Percentiles rank a stretch among this genome's conserved stretches.
Conservation (phyloP, 2,113 vertebrate genomes). For the Pongo abelii region DNA sequence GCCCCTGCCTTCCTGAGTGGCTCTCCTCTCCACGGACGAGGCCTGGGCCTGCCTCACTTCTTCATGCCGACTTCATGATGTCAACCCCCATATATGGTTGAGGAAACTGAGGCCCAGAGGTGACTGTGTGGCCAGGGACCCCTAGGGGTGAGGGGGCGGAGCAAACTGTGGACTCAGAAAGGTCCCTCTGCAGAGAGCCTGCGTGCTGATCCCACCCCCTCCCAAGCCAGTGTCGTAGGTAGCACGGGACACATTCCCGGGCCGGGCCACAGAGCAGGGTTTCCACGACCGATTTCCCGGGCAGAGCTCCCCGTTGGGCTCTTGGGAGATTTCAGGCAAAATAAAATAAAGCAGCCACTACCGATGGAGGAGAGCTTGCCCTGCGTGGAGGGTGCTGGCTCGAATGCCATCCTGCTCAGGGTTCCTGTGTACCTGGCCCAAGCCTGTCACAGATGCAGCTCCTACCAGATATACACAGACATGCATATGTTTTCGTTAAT, state of each 20-base stretch:
- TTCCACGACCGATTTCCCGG: not conserved
- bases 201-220: not conserved
- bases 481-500: not conserved
- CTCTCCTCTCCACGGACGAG: accelerated
- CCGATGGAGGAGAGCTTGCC: not conserved
- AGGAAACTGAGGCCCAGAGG: not conserved
- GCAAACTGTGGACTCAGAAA: not conserved
- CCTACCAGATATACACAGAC: not conserved
- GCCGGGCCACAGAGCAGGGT: not conserved
- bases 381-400: accelerated
- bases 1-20: accelerated
- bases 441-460: accelerated
- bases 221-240: accelerated
- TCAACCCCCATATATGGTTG: accelerated
- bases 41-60: not conserved
- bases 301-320: accelerated
- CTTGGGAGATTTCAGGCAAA: not conserved
- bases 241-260: accelerated
- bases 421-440: accelerated
- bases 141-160: not conserved
- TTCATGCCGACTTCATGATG: accelerated
- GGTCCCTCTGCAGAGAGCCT: accelerated
- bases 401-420: accelerated
- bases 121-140: not conserved
- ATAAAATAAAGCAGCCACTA: accelerated